phyloP scores from a whole-genome alignment of 2,888 invertebrate species.

The Caenorhabditis sulstoni region DNA sequence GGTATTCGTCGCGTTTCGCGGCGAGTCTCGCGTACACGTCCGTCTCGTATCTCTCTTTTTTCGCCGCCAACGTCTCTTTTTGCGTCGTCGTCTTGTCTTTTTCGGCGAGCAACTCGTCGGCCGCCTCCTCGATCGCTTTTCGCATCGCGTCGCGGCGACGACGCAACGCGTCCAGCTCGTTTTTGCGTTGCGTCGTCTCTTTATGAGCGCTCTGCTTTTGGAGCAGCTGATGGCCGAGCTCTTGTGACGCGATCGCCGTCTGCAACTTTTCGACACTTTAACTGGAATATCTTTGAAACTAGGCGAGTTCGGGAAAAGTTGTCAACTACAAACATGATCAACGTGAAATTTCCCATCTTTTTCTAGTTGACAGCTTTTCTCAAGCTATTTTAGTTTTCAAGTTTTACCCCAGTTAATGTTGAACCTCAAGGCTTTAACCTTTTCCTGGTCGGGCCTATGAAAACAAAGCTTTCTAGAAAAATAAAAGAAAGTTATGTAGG shows the following conservation, averaged over 20 bases:
- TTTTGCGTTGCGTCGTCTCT: slow-evolving; percentile 51
- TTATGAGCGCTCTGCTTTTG: slow-evolving; percentile 76
- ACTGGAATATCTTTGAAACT: too few relatives aligned
- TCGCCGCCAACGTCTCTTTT: slow-evolving; percentile 57
- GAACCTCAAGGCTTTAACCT: too few relatives aligned
- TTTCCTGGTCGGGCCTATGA: too few relatives aligned
- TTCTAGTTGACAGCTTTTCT: too few relatives aligned
- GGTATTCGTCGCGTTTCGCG: slow-evolving; percentile 57
- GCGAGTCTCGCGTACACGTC: slow-evolving; percentile 33
- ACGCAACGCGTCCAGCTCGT: slow-evolving; percentile 74
- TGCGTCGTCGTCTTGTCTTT: slow-evolving; percentile 63
- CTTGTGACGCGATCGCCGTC: slow-evolving; percentile 79
- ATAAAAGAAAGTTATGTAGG: too few relatives aligned
- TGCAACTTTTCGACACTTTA: slow-evolving; percentile 25
- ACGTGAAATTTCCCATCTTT: too few relatives aligned
- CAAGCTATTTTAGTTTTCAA: too few relatives aligned
- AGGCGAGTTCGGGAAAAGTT: too few relatives aligned
- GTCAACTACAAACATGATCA: too few relatives aligned
- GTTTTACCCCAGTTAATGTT: too few relatives aligned
- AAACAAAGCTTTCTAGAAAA: too few relatives aligned
- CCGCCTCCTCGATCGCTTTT: slow-evolving; percentile 64
- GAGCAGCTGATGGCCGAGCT: slow-evolving; percentile 76
- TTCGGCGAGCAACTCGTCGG: slow-evolving; percentile 54
- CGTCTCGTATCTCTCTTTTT: slow-evolving; percentile 38
- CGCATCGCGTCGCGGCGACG: slow-evolving; percentile 59